Evolutionary conservation across 2,113 vertebrate genomes (phyloP).

Genomic region (Drymodes brunneopygia): DNA sequence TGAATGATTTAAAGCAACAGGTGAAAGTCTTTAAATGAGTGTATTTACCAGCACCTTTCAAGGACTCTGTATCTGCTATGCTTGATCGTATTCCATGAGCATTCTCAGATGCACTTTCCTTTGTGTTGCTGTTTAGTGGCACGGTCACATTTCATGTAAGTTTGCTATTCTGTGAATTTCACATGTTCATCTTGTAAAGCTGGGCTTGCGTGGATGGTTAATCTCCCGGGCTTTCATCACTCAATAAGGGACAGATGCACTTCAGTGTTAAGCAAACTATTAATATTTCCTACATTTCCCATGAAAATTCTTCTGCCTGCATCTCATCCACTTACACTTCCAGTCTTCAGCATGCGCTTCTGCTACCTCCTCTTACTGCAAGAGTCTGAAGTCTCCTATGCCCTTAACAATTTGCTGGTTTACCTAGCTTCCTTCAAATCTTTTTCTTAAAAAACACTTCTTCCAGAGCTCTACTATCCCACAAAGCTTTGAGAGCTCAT

Average conservation of each 20-base stretch:
- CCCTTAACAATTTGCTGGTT: not conserved
- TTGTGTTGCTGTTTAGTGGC: slow-evolving; percentile 43
- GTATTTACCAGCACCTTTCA: slow-evolving; percentile 57
- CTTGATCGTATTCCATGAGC: slow-evolving; percentile 30
- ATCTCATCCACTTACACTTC: not conserved
- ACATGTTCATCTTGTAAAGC: slow-evolving; percentile 25
- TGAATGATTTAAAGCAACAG: slow-evolving; percentile 72
- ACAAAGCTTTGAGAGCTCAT: not conserved
- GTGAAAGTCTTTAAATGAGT: slow-evolving; percentile 66
- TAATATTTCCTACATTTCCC: not conserved
- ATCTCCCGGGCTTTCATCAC: slow-evolving; percentile 25
- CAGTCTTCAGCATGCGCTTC: not conserved
- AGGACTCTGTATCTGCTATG: slow-evolving; percentile 33
- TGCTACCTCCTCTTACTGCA: not conserved
- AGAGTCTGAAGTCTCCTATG: not conserved
- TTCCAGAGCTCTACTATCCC: not conserved
- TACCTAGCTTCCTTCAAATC: not conserved
- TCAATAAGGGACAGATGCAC: slow-evolving; percentile 41
- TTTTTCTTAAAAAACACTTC: not conserved
- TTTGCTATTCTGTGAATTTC: slow-evolving; percentile 33
- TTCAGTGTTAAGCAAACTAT: slow-evolving; percentile 7
- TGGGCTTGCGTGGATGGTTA: not conserved
- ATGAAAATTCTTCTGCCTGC: not conserved
- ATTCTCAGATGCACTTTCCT: slow-evolving; percentile 48
- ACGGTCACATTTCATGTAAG: slow-evolving; percentile 18